Conservation (phyloP, 2,113 vertebrate species). For the Piprites chloris region DNA sequence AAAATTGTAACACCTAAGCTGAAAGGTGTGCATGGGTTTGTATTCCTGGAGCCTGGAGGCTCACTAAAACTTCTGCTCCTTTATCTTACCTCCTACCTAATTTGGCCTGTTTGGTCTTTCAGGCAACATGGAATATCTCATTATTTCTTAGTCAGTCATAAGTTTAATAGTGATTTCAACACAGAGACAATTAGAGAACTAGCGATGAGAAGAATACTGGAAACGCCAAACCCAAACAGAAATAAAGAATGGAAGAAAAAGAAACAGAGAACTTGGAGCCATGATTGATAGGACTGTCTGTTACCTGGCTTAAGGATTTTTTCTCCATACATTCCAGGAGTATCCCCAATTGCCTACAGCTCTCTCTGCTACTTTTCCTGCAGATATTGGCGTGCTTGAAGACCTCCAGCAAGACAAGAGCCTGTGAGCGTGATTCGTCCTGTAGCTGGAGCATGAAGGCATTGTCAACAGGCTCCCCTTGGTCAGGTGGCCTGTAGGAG, state of each 20-base stretch:
- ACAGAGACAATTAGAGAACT: not conserved
- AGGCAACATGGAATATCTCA: not conserved
- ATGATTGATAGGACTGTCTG: not conserved
- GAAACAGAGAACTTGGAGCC: not conserved
- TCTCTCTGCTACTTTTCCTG: not conserved
- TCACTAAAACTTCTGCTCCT: no score
- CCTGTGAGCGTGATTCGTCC: no score
- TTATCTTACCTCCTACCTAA: no score
- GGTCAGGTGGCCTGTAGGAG: no score
- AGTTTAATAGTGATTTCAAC: not conserved
- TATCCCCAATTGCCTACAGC: not conserved
- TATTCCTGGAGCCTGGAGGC: no score
- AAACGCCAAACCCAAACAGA: not conserved
- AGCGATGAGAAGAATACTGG: not conserved
- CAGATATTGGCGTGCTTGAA: not conserved
- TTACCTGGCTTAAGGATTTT: not conserved
- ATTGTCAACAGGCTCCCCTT: no score
- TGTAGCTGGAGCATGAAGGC: no score
- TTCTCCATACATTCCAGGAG: not conserved
- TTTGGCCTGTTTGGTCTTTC: no score
- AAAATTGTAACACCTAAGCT: no score
- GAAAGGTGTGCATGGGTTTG: no score
- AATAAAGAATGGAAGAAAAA: not conserved
- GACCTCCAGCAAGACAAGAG: not conserved
- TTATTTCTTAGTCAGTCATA: not conserved